Conservation (phyloP, 2,797 vertebrate genomes). For the Crocodylus rhombifer region DNA sequence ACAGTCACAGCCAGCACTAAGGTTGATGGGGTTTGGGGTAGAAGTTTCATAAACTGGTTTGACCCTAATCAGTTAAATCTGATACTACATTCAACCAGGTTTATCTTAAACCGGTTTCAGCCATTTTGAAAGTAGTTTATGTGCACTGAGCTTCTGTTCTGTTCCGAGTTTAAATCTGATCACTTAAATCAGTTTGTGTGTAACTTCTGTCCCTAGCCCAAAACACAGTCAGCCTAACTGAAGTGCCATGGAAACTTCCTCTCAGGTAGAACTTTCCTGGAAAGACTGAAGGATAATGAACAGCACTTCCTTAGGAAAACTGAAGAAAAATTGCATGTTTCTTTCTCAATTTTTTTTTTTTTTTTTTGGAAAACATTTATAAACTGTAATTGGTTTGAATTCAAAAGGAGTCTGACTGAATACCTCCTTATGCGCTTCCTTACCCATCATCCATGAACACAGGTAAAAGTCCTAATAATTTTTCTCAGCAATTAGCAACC, state of each 20-base stretch:
- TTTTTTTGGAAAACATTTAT: neutral
- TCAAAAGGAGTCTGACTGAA: rapidly evolving
- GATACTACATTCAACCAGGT: too few relatives aligned
- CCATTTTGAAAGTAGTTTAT: too few relatives aligned
- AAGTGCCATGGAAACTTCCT: conserved; percentile 15
- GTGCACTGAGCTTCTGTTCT: too few relatives aligned
- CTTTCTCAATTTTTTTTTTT: neutral
- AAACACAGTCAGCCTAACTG: neutral
- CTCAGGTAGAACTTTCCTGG: neutral
- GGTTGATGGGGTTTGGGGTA: too few relatives aligned
- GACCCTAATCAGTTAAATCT: neutral
- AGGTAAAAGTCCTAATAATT: neutral
- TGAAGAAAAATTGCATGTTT: neutral
- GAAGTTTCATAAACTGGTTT: neutral
- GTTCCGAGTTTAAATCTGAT: too few relatives aligned
- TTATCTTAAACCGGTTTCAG: too few relatives aligned
- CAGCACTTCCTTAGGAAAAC: neutral
- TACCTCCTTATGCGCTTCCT: neutral
- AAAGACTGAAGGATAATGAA: neutral
- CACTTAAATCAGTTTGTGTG: too few relatives aligned
- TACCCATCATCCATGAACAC: neutral
- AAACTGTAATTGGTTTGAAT: neutral
- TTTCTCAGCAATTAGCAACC: neutral
- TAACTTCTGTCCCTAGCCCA: too few relatives aligned
- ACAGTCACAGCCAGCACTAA: too few relatives aligned